phyloP scores from a whole-genome alignment of 2,888 invertebrate species.

The Cinara cedri region DNA sequence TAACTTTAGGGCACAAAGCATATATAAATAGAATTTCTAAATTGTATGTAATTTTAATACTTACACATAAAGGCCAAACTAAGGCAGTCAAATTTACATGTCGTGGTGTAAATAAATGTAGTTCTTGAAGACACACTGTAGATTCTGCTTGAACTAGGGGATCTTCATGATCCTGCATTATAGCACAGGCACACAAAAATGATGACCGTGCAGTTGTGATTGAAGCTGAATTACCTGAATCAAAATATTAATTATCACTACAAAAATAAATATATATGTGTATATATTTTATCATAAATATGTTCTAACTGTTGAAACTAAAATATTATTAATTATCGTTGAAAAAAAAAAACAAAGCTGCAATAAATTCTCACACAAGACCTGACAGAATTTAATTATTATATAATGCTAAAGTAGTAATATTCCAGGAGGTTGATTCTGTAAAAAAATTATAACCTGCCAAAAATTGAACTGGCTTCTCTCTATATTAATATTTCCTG shows the following conservation, averaged over 20 bases:
- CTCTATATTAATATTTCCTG: no score
- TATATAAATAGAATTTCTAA: no score
- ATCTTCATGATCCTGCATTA: constrained; percentile 87
- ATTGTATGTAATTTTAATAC: constrained; percentile 62
- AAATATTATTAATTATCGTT: no score
- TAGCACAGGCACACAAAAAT: constrained; percentile 90
- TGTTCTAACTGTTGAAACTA: neutral
- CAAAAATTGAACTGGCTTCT: no score
- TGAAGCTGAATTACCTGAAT: constrained; percentile 72
- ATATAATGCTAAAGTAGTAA: no score
- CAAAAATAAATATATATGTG: no score
- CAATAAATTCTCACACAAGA: neutral
- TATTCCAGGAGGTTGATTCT: no score
- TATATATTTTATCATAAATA: constrained; percentile 50
- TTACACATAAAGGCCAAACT: constrained; percentile 90
- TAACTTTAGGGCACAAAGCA: no score
- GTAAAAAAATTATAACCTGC: no score
- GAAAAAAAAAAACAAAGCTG: neutral
- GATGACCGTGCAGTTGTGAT: constrained; percentile 80
- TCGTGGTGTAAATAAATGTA: constrained; percentile 95
- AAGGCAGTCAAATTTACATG: constrained; percentile 91
- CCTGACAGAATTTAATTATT: neutral
- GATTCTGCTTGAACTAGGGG: constrained; percentile 95
- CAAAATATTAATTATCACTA: constrained; percentile 15
- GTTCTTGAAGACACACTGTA: constrained; percentile 92